Evolutionary conservation across 1,140 invertebrate species (phyloP), one percentile per base, ranked within the genome.

Genomic region (Anastrepha obliqua): DNA sequence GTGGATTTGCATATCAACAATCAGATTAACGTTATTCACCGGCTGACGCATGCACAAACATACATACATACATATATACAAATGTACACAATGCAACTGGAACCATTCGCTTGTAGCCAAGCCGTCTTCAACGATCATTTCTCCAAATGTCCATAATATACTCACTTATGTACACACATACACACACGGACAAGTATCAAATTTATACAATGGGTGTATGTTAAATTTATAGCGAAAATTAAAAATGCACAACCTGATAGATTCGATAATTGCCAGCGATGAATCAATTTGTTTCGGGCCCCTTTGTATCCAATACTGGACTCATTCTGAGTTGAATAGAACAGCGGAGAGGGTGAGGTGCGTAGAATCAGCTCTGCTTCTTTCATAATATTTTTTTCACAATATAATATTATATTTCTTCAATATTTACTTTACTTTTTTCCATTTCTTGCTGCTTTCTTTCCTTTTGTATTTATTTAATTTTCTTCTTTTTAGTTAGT

Each of bases 1-100:
- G 11, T 13, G 64, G 64, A 67, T 67, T 67, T 67, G 64, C 64
- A 67, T 67, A 67, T 67, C 64, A 67, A 67, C 11, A 67, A 67
- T 67, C 20, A 42, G 39, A 67, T 29, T 67, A 11, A 39, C 65
- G 29, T 39, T 15, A 11, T 11, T 3, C 65, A 39, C 9, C 11
- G 9, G 39, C 62, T 64, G 62, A 64, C 62, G 3, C 2, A 42
- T 13, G 39, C 39, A 67, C 29, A 42, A 42, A 29, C 1, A 29
- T 29, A 29, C 29, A 29, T 29, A 29, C 29, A 29, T 29, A 29
- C 29, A 29, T 29, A 29, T 29, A 29, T 29, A 29, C 29, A 74
- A 47, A 17, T 44, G 13, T 15, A 44, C 15, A 47, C 29, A 74
- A 74, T 17, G 44, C 13, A 47, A 74, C 15, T 44, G 29, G 42